Conservation (phyloP, 2,113 vertebrate species). For the Raja brachyura region DNA sequence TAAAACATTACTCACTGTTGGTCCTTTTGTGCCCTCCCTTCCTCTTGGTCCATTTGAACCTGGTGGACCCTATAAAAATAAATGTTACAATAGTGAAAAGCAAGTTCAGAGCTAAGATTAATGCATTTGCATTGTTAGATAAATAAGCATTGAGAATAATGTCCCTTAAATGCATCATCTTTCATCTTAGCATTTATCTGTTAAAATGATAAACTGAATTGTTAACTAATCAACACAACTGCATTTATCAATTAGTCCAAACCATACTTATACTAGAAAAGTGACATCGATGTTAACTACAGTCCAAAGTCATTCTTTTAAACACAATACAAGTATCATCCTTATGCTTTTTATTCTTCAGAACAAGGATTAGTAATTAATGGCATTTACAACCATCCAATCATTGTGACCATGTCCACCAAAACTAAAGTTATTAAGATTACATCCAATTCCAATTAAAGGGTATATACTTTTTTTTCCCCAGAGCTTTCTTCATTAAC, state of each 20-base stretch:
- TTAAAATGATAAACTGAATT: not conserved
- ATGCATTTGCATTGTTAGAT: not conserved
- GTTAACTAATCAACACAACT: not conserved
- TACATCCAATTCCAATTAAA: too few species aligned
- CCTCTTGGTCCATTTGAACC: slow-evolving; percentile 82
- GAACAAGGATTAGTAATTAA: too few species aligned
- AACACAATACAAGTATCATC: not conserved
- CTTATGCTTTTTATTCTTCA: too few species aligned
- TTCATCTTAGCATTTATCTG: not conserved
- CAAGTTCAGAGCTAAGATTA: not conserved
- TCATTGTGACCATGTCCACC: too few species aligned
- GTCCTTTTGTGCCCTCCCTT: slow-evolving; percentile 77
- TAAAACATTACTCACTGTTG: slow-evolving; percentile 7
- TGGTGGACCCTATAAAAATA: slow-evolving; percentile 75
- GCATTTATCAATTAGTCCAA: not conserved
- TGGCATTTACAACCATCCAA: too few species aligned
- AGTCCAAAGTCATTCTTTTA: not conserved
- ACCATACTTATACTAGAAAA: not conserved
- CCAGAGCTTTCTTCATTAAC: not conserved
- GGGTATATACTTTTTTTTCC: too few species aligned
- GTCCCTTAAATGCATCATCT: not conserved
- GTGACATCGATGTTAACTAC: too few species aligned
- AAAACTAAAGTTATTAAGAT: too few species aligned
- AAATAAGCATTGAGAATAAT: not conserved
- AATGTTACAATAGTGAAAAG: not conserved